A percentile compares a stretch with the other conserved stretches of the same genome.
Evolutionary conservation across 2,113 vertebrate genomes (phyloP).

Genomic region (Antechinus stuartii): DNA sequence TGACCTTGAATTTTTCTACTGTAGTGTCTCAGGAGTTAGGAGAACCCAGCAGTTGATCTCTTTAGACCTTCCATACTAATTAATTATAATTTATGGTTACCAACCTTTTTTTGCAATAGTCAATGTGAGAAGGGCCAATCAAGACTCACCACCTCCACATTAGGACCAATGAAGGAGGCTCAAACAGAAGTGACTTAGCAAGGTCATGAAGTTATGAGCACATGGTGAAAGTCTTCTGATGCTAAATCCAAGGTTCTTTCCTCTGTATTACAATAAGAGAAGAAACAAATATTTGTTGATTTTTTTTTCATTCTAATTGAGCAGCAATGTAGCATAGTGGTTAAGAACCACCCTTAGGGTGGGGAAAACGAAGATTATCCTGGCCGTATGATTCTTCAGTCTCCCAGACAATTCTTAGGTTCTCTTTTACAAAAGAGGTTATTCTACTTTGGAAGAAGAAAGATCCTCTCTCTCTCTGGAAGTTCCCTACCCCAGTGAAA

Average conservation of each 20-base stretch:
- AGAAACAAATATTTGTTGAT: background rate
- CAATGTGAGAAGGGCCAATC: background rate
- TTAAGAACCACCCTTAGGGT: background rate
- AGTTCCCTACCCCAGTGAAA: background rate
- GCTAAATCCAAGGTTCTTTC: background rate
- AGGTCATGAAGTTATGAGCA: background rate
- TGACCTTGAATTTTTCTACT: background rate
- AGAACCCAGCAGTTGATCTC: background rate
- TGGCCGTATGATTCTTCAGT: too few relatives aligned
- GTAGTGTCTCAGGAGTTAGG: background rate
- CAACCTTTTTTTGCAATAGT: background rate
- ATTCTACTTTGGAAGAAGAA: background rate
- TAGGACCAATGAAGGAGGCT: background rate
- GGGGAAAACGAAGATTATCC: background rate
- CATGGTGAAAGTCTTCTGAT: background rate
- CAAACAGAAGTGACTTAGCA: background rate
- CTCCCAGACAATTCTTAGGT: background rate
- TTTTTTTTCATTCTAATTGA: background rate
- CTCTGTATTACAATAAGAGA: background rate
- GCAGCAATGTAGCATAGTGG: background rate
- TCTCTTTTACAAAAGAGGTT: background rate
- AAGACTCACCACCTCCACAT: background rate
- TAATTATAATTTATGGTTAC: background rate
- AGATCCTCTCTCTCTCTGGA: background rate
- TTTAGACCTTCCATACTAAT: background rate